Evolutionary conservation across 2,888 invertebrate genomes (phyloP).

Genomic region (Mantis religiosa): DNA sequence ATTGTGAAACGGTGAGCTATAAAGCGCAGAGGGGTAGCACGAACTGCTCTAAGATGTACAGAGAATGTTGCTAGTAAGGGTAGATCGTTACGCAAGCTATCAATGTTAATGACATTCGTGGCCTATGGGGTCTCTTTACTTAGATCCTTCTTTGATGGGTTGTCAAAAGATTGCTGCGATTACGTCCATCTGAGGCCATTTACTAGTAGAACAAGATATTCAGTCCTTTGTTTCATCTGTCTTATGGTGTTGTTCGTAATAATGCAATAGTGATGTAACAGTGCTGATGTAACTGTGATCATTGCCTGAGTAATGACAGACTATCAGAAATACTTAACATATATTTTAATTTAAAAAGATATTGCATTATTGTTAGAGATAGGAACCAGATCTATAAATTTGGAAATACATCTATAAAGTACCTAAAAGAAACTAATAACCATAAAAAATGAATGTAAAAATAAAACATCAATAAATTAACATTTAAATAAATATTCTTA

Average conservation of each 20-base stretch:
- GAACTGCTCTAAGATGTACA: background rate
- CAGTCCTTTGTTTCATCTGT: too few species aligned
- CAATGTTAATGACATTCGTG: background rate
- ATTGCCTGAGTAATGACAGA: background rate
- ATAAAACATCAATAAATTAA: too few species aligned
- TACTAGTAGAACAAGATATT: background rate
- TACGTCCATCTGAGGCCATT: background rate
- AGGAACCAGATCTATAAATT: too few species aligned
- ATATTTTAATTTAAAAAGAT: too few species aligned
- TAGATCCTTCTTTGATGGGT: background rate
- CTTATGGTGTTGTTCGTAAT: background rate
- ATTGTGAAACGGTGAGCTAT: background rate
- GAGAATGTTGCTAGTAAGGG: background rate
- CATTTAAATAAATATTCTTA: too few species aligned
- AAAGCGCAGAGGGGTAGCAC: background rate
- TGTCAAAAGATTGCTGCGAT: background rate
- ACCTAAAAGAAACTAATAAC: too few species aligned
- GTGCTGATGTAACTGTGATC: background rate
- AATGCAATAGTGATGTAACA: too few species aligned
- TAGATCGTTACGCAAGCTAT: background rate
- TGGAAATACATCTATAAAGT: too few species aligned
- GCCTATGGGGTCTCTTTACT: background rate
- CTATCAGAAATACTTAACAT: too few species aligned
- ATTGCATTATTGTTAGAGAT: too few species aligned
- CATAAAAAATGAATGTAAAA: too few species aligned